Evolutionary conservation across 2,113 vertebrate genomes (phyloP).

Genomic region (Cheilinus undulatus): DNA sequence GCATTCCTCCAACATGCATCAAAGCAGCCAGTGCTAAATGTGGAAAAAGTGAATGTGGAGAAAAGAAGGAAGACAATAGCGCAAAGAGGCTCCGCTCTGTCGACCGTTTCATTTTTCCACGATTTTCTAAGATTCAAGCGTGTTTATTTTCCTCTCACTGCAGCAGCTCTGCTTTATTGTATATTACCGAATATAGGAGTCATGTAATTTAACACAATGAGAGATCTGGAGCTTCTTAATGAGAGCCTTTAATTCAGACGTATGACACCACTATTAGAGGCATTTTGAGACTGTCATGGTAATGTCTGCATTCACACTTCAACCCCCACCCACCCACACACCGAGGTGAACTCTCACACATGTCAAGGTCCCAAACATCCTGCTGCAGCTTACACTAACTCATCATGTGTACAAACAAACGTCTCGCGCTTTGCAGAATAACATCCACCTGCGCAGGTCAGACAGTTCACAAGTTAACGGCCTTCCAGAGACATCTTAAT

Average conservation of each 20-base stretch:
- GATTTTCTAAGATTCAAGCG: conserved; percentile 58
- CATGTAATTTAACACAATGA: conserved; percentile 56
- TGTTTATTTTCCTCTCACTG: conserved; percentile 41
- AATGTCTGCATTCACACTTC: conserved; percentile 51
- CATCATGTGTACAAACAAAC: conserved; percentile 82
- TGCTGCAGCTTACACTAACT: conserved; percentile 77
- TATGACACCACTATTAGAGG: conserved; percentile 57
- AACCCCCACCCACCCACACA: too few species aligned
- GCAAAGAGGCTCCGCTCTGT: conserved; percentile 66
- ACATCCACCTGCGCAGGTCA: conserved; percentile 79
- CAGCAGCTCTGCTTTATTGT: conserved; percentile 11
- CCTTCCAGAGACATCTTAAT: conserved; percentile 33
- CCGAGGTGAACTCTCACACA: conserved; percentile 58
- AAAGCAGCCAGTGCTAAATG: conserved; percentile 82
- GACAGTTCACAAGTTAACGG: conserved; percentile 53
- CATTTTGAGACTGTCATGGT: conserved; percentile 35
- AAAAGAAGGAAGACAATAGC: conserved; percentile 68
- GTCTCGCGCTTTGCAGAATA: conserved; percentile 58
- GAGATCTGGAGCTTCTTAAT: conserved; percentile 36
- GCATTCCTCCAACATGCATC: conserved; percentile 80
- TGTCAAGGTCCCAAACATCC: conserved; percentile 79
- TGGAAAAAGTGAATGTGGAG: conserved; percentile 83
- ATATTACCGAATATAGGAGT: conserved; percentile 27
- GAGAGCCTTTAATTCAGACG: conserved; percentile 54
- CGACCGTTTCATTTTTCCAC: conserved; percentile 66